These are phyloP conservation scores for Helicoverpa zea DNA, from an alignment of 1,140 invertebrate genomes.

Conservation along the genomic window DNA sequence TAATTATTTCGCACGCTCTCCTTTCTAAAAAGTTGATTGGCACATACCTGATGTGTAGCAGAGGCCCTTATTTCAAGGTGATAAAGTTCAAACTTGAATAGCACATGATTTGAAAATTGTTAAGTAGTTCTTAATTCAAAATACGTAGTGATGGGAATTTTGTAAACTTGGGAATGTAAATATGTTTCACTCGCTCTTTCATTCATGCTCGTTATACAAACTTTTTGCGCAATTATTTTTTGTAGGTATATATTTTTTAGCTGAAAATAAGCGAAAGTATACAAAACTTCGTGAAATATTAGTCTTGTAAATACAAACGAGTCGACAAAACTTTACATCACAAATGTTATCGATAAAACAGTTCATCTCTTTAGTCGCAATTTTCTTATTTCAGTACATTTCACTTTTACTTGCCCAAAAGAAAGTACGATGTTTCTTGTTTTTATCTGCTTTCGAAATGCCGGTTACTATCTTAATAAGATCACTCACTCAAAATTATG, in stretches of 20 bases:
- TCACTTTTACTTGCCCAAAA: constrained; percentile 61
- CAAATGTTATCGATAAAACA: constrained; percentile 8
- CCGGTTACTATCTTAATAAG: not conserved
- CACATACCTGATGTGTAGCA: not conserved
- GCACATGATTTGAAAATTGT: not conserved
- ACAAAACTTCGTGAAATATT: not conserved
- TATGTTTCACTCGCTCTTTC: not conserved
- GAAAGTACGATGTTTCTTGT: constrained; percentile 58
- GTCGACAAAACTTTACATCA: not conserved
- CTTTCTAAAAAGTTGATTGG: constrained; percentile 54
- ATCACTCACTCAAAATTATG: not conserved
- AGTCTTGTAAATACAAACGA: not conserved
- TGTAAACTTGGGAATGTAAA: constrained; percentile 9
- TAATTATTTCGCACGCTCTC: constrained; percentile 70
- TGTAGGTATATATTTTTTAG: not conserved
- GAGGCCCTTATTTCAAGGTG: constrained; percentile 5
- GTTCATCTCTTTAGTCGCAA: not conserved
- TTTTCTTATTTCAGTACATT: constrained; percentile 55
- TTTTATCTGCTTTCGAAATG: constrained; percentile 49
- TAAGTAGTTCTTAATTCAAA: constrained; percentile 50
- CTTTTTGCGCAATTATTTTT: not conserved
- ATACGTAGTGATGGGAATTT: constrained; percentile 44
- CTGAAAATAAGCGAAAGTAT: constrained; percentile 10
- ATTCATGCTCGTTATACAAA: not conserved
- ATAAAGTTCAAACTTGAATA: constrained; percentile 36